Conservation (phyloP, 2,888 invertebrate genomes). For the Entomobrya multifasciata region DNA sequence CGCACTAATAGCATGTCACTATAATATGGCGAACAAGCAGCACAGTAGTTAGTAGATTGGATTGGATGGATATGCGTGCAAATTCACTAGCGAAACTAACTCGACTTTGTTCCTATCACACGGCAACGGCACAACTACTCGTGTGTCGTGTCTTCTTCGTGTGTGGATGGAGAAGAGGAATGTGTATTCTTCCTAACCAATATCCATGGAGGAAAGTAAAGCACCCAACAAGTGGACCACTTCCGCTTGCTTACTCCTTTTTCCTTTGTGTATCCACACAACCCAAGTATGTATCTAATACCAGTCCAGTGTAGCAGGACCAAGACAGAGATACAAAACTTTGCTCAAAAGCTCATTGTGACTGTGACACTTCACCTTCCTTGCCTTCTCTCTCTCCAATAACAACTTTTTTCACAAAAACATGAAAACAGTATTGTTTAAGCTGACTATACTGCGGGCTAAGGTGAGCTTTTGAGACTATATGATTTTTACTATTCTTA, state of each 20-base stretch:
- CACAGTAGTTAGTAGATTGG: no score
- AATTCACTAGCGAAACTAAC: no score
- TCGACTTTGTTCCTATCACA: slow-evolving; percentile 19
- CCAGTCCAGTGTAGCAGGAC: no score
- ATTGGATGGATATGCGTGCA: no score
- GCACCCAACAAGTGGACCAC: slow-evolving; percentile 59
- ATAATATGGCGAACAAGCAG: background rate
- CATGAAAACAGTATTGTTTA: background rate
- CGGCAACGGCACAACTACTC: background rate
- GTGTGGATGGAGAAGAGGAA: background rate
- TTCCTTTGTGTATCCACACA: background rate
- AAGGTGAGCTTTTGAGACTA: background rate
- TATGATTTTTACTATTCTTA: slow-evolving; percentile 2
- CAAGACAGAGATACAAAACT: background rate
- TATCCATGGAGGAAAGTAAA: background rate
- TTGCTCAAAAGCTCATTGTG: background rate
- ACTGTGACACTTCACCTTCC: slow-evolving; percentile 23
- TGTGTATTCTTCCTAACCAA: background rate
- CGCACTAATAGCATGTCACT: background rate
- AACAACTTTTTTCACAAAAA: background rate
- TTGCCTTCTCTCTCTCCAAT: background rate
- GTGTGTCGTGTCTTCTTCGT: no score
- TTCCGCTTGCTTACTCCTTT: slow-evolving; percentile 32
- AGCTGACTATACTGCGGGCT: background rate
- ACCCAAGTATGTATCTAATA: background rate